Evolutionary conservation across 2,888 invertebrate species (phyloP), one percentile per base, ranked within the genome.

Genomic region (Eristalis intricaria): DNA sequence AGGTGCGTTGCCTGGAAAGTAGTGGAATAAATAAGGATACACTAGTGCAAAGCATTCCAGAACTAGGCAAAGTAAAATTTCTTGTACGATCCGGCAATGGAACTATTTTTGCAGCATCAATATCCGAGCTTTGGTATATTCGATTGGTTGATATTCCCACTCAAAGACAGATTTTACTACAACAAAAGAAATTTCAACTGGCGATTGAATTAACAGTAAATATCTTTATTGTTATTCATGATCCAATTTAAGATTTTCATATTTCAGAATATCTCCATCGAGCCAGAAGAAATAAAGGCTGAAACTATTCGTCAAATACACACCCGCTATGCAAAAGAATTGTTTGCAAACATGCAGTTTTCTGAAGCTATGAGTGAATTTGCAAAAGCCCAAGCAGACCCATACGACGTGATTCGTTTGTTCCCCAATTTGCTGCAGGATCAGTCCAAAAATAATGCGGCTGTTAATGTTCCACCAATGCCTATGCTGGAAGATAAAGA

Each of bases 351-450:
- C 91, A 97, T 97, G 91, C 95, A 97, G 90, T 99, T 98, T 92
- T 94, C 96, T 11, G 96, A 97, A 89, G 97, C 99, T 0, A 98
- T 99, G 97, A 95, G 96, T 75, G 96, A 98, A 91, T 99, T 99
- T 92, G 94, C 96, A 4, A 96, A 97, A 91, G 94, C 99, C 0
- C 96, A 96, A 90, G 98, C 98, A 4, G 99, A 99, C 94, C 98
- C 99, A 0, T 97, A 97, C 63, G 97, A 98, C 92, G 99, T 99
- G 11, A 99, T 99, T 88, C 96, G 98, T 85, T 94, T 99, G 38
- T 99, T 98, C 93, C 99, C 99, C 0, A 97, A 98, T 91, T 94
- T 99, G 68, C 95, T 92, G 35, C 94, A 91, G 23, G 93, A 92
- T 32, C 90, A 90, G 2, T 90, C 90, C 11, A 89, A 90, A 40